phyloP scores from a whole-genome alignment of 2,888 invertebrate genomes.

The Ennomos fuscantarius region DNA sequence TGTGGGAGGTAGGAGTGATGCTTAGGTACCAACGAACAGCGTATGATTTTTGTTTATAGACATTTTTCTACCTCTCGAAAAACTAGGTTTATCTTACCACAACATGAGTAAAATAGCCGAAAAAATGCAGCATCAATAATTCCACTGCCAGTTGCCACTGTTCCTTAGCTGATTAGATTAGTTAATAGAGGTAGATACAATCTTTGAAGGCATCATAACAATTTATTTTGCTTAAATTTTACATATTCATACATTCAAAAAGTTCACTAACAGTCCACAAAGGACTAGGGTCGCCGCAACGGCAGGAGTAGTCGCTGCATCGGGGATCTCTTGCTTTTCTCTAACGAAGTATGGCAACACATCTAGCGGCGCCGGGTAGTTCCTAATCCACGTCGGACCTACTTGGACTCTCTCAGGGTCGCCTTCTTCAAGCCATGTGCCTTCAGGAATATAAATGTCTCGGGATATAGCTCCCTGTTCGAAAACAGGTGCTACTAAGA shows the following conservation, averaged over 20 bases:
- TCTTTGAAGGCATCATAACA: neutral
- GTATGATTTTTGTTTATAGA: too few species aligned
- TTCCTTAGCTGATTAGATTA: too few species aligned
- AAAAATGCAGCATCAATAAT: too few species aligned
- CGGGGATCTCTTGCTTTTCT: constrained; percentile 37
- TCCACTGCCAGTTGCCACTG: too few species aligned
- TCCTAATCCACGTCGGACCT: constrained; percentile 87
- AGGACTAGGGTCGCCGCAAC: constrained; percentile 50
- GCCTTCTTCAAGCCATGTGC: constrained; percentile 89
- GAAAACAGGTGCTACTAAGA: constrained; percentile 92
- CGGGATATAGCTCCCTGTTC: constrained; percentile 85
- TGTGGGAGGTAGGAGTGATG: too few species aligned
- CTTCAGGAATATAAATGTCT: constrained; percentile 91
- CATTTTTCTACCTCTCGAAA: too few species aligned
- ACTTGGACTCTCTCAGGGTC: constrained; percentile 61
- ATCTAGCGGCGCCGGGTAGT: constrained; percentile 88
- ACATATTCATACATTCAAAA: constrained; percentile 16
- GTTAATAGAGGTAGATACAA: too few species aligned
- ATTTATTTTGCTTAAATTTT: constrained; percentile 1
- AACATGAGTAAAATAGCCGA: too few species aligned
- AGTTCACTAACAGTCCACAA: constrained; percentile 48
- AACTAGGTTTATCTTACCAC: too few species aligned
- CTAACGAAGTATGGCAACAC: constrained; percentile 88
- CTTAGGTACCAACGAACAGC: too few species aligned
- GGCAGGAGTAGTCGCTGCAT: constrained; percentile 41